phyloP scores from a whole-genome alignment of 2,888 invertebrate genomes.

The Hetaerina titia region DNA sequence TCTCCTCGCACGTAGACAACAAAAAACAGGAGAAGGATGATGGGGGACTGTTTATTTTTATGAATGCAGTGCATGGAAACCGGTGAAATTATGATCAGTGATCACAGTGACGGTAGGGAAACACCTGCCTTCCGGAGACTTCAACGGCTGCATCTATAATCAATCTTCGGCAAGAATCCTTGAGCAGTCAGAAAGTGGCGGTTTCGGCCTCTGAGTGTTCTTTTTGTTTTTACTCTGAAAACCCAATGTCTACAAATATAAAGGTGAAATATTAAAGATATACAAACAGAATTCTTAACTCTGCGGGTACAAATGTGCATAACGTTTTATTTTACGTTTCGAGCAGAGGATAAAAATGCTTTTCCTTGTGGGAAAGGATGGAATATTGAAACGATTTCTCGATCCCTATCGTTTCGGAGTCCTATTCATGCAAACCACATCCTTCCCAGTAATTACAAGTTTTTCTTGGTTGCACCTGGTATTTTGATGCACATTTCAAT shows the following conservation, averaged over 20 bases:
- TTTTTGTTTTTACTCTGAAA: neutral
- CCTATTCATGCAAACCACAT: no score
- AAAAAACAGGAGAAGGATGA: neutral
- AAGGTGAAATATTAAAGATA: neutral
- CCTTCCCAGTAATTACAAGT: no score
- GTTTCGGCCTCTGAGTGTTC: neutral
- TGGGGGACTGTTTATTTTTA: neutral
- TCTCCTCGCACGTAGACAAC: neutral
- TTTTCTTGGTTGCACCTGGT: no score
- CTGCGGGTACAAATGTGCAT: neutral
- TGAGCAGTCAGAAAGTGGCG: neutral
- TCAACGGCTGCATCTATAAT: neutral
- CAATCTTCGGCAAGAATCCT: neutral
- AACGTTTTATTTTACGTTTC: neutral
- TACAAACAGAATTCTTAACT: neutral
- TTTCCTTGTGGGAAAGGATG: neutral
- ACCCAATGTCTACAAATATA: neutral
- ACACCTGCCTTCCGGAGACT: neutral
- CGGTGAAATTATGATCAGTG: neutral
- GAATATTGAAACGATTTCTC: neutral
- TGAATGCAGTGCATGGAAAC: neutral
- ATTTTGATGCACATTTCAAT: no score
- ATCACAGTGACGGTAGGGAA: neutral
- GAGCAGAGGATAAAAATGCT: neutral
- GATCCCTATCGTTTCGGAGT: neutral